Conservation (phyloP, 2,888 invertebrate genomes). For the Sesia apiformis region DNA sequence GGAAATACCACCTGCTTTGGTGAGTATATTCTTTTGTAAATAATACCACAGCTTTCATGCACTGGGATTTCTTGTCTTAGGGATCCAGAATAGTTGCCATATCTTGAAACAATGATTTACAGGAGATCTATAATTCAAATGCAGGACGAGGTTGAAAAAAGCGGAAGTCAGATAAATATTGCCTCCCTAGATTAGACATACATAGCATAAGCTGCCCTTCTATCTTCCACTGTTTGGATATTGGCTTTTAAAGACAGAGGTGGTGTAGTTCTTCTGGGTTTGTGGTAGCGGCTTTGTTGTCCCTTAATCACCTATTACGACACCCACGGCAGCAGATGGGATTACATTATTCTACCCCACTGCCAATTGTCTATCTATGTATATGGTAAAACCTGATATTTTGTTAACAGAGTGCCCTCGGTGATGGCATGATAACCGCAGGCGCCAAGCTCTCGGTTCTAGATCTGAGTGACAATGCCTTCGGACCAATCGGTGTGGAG, state of each 20-base stretch:
- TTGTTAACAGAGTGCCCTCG: conserved; percentile 69
- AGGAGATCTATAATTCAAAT: too few species aligned
- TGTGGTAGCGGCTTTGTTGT: background rate
- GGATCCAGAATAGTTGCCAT: too few species aligned
- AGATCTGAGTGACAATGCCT: conserved; percentile 97
- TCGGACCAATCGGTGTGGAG: conserved; percentile 95
- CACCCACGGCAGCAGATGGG: background rate
- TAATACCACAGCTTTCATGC: background rate
- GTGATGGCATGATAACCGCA: conserved; percentile 86
- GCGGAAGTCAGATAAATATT: too few species aligned
- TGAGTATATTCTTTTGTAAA: conserved; percentile 34
- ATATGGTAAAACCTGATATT: too few species aligned
- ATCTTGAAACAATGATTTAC: too few species aligned
- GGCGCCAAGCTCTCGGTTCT: conserved; percentile 86
- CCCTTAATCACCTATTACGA: background rate
- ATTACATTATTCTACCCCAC: too few species aligned
- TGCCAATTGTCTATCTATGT: too few species aligned
- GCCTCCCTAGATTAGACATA: too few species aligned
- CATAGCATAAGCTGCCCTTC: too few species aligned
- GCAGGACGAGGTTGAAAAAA: too few species aligned
- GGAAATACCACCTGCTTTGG: conserved; percentile 95
- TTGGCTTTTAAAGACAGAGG: too few species aligned
- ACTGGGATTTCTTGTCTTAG: background rate
- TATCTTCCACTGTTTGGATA: too few species aligned
- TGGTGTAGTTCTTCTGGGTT: background rate